Percentiles rank a stretch among this genome's conserved stretches.
phyloP scores from a whole-genome alignment of 2,113 vertebrate species.

The Podiceps cristatus region DNA sequence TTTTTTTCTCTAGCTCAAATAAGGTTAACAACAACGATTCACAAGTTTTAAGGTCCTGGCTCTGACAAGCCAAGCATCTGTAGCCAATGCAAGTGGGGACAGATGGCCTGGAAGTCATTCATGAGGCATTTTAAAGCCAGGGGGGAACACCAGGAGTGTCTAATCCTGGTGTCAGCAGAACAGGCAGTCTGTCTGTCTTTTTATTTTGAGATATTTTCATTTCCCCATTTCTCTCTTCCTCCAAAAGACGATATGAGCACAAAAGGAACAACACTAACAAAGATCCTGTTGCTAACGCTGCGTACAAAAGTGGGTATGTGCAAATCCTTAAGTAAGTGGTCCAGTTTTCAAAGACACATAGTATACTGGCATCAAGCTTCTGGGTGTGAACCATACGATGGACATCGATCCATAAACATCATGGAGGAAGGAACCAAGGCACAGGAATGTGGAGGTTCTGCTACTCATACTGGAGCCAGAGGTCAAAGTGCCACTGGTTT shows the following conservation, averaged over 20 bases:
- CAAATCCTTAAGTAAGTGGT: not conserved
- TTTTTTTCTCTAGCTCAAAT: not conserved
- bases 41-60: not conserved
- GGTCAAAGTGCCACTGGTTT: not conserved
- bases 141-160: not conserved
- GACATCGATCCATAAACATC: no score
- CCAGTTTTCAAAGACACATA: not conserved
- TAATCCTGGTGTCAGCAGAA: not conserved
- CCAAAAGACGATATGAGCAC: not conserved
- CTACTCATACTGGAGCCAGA: not conserved
- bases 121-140: not conserved
- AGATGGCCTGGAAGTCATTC: not conserved
- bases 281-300: not conserved
- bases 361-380: not conserved
- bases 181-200: not conserved
- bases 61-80: not conserved
- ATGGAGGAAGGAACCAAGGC: fast-evolving
- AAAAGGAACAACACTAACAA: not conserved
- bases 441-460: not conserved
- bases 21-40: not conserved
- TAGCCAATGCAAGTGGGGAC: not conserved
- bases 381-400: not conserved
- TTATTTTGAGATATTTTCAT: constrained; percentile 1
- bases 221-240: not conserved
- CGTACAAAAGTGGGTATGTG: fast-evolving